Base-by-base conservation (phyloP, 2,113 vertebrate species). In the Aphyosemion australe region DNA sequence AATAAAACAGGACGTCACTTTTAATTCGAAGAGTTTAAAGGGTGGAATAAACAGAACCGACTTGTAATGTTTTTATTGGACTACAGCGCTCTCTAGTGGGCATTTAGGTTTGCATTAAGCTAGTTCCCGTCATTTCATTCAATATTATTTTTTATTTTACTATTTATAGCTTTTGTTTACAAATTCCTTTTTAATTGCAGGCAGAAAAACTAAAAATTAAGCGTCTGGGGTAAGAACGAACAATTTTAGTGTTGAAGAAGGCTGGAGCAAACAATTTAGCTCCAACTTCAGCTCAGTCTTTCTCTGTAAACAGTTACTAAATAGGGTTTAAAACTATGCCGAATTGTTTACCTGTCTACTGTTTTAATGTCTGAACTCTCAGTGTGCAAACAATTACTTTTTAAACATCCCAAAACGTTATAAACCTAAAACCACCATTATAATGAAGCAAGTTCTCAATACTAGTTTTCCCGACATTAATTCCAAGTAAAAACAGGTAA, bases 41-140 rank as follows among this genome's bases (percentile, higher is more conserved):
- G 5, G 6, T 19, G 4, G 10, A 32, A 7, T 31, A 41, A 12
- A 15, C 18, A 8, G 8, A 13, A 32, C 45, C 8, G 18, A 48
- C 26, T 4, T 10, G 18, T 37, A 12, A 51, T 11, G 8, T 51
- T 48, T 83, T 65, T 50, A 8, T 77, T 20, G 20, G 84, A 15
- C 69, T 58, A 54, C 53, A 42, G 55, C 85, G 0, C 84, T 84
- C 84, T 74, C 89, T 88, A 2, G 60, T 66, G 86, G 79, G 47
- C 5, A 12, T 2, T 18, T 2, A 3, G 14, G 8, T n/a, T 34
- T 15, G 1, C 5, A 0, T 45, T 45, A 16, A 16, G 2, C 14
- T 16, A 12, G 42, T 43, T 43, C 42, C 12, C 11, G 13, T 45
- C 15, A 45, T 45, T 45, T 16, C 1, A 5, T 42, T 42, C 11